Evolutionary conservation across 2,113 vertebrate species (phyloP), one percentile per base, ranked within the genome.

Genomic region (Corythaeola cristata): DNA sequence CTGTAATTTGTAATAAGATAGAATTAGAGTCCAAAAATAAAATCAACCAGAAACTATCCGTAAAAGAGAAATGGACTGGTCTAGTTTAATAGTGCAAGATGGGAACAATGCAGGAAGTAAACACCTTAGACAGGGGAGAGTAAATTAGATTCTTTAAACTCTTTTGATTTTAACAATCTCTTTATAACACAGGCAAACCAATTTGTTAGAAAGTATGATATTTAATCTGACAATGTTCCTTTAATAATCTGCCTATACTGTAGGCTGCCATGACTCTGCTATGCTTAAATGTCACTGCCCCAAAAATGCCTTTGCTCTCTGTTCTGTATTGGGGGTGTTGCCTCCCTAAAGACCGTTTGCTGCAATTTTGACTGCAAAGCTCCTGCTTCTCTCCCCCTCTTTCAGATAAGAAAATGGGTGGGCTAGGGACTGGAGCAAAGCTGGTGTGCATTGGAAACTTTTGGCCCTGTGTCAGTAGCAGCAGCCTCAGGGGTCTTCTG

Each of bases 11-110:
- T 77, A 87, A 62, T 85, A 87, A 81, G 52, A 92, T 44, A 83
- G 87, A 95, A 96, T 92, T 96, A 93, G 52, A 92, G 79, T 47
- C 35, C 45, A 52, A 87, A 75, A 94, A 95, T 93, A 89, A 93
- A 94, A 94, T 91, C 77, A 91, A 60, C 58, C 19, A 93, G 91
- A 89, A 91, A 82, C 78, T 76, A 82, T 45, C 53, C 3, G 24
- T 82, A 58, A 79, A 94, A 89, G 45, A 73, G 66, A 82, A 94
- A 84, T 12, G 55, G 39, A 71, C 77, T 84, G 10, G 82, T 80
- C 84, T 76, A 44, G 64, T 85, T 93, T 89, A 87, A 91, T 66
- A 88, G 77, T 39, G 77, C 60, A 91, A 93, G 64, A 60, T 81
- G 89, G 73, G 91, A 96, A 52, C 77, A 91, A 78, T 75, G 58